Evolutionary conservation across 2,797 vertebrate genomes (phyloP).

Genomic region (Ceyx erithaca): DNA sequence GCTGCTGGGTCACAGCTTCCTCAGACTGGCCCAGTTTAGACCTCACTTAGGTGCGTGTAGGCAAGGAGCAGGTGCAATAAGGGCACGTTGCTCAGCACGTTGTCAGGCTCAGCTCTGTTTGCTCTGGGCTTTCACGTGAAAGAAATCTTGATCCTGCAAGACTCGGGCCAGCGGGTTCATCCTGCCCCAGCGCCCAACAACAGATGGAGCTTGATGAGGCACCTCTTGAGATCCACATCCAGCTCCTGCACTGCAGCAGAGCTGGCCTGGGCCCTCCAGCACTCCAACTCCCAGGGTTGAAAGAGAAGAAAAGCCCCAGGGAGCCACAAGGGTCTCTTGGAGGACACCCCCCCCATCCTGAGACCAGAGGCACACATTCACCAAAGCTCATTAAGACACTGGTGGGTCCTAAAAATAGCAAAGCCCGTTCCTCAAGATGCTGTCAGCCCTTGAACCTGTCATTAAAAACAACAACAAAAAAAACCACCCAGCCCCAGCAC

Average conservation of each 20-base stretch:
- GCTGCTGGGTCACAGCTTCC: too few relatives aligned
- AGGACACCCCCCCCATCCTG: neutral
- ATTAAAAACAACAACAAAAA: neutral
- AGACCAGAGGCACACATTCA: neutral
- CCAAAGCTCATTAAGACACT: neutral
- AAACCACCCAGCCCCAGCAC: neutral
- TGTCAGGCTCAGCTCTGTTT: too few relatives aligned
- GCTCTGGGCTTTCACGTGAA: too few relatives aligned
- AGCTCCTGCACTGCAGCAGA: neutral
- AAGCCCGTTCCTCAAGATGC: neutral
- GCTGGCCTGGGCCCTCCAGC: too few relatives aligned
- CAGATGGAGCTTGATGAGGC: neutral
- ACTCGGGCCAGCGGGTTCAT: neutral
- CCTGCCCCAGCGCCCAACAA: neutral
- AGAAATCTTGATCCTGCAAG: neutral
- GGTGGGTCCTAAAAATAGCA: neutral
- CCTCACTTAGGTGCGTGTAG: too few relatives aligned
- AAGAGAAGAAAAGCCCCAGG: neutral
- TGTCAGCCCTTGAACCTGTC: neutral
- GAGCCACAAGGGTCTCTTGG: rapidly evolving
- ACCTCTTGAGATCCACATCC: neutral
- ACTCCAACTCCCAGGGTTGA: neutral
- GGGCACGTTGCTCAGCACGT: too few relatives aligned
- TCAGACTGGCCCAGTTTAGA: too few relatives aligned
- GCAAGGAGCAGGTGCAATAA: too few relatives aligned